phyloP scores from a whole-genome alignment of 2,113 vertebrate genomes.

The Varanus salvator region DNA sequence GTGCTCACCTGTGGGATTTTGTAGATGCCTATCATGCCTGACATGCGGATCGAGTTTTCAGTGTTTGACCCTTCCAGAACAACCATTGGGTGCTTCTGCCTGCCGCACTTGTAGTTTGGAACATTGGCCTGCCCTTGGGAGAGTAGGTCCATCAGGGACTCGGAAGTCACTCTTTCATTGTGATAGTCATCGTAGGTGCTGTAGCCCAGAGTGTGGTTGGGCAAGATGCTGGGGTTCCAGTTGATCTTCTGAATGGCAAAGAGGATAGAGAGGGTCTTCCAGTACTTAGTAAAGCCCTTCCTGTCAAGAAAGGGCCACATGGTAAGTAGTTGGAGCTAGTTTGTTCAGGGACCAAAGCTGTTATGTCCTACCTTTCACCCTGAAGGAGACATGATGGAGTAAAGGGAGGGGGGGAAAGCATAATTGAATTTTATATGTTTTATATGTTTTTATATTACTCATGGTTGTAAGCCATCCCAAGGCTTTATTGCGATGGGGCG shows the following conservation, averaged over 20 bases:
- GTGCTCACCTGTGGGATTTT: neutral
- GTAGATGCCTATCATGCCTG: neutral
- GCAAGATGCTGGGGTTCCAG: neutral
- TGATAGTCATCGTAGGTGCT: neutral
- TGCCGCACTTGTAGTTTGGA: constrained; percentile 1
- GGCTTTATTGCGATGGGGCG: too few species aligned
- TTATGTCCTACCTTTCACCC: too few species aligned
- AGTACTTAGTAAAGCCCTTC: neutral
- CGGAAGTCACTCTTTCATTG: neutral
- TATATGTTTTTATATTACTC: too few species aligned
- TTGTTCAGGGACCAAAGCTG: too few species aligned
- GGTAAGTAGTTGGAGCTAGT: too few species aligned
- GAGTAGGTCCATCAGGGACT: neutral
- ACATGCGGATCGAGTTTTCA: neutral
- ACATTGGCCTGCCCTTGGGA: neutral
- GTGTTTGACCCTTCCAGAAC: neutral
- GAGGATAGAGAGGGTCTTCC: neutral
- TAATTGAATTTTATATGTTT: too few species aligned
- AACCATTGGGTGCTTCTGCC: neutral
- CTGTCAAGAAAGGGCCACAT: neutral
- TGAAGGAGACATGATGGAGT: too few species aligned
- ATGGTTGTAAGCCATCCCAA: too few species aligned
- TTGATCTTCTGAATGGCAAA: neutral
- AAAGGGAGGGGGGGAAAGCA: too few species aligned
- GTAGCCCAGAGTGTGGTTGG: neutral